These are phyloP conservation scores for Danaus plexippus DNA, from an alignment of 1,140 invertebrate genomes.

Conservation along the genomic window DNA sequence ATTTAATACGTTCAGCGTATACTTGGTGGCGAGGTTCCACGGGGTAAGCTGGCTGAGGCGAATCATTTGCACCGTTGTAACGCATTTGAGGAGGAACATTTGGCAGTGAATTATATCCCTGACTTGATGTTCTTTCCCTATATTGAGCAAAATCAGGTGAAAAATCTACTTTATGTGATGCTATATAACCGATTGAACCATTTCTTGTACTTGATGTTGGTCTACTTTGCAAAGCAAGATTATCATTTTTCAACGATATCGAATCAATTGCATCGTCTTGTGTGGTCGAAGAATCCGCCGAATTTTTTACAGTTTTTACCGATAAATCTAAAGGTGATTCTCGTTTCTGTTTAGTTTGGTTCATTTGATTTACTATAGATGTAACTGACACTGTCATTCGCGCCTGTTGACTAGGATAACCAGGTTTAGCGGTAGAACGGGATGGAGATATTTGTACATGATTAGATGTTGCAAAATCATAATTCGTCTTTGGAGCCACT, in stretches of 20 bases:
- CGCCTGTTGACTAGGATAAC: constrained; percentile 56
- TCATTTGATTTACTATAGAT: constrained; percentile 67
- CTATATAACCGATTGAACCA: constrained; percentile 34
- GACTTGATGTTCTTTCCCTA: constrained; percentile 42
- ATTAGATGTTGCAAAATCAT: constrained; percentile 48
- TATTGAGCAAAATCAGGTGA: constrained; percentile 76
- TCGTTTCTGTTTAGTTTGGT: constrained; percentile 71
- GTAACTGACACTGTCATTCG: constrained; percentile 68
- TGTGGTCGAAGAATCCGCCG: constrained; percentile 87
- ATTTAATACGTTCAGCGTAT: constrained; percentile 48
- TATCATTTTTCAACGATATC: constrained; percentile 56
- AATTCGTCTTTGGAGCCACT: constrained; percentile 46
- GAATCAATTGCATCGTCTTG: constrained; percentile 76
- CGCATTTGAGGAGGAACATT: constrained; percentile 31
- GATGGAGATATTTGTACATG: constrained; percentile 53
- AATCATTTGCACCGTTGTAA: constrained; percentile 50
- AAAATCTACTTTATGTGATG: constrained; percentile 80
- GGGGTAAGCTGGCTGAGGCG: constrained; percentile 35
- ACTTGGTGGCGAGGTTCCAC: constrained; percentile 48
- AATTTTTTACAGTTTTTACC: constrained; percentile 87
- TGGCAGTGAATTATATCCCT: constrained; percentile 30
- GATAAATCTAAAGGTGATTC: constrained; percentile 88
- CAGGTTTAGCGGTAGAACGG: constrained; percentile 43
- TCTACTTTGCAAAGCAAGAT: constrained; percentile 39
- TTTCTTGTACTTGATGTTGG: constrained; percentile 39